Evolutionary conservation across 92 coral and sea anemone species (phyloP).

Genomic region (Siderastrea radians): DNA sequence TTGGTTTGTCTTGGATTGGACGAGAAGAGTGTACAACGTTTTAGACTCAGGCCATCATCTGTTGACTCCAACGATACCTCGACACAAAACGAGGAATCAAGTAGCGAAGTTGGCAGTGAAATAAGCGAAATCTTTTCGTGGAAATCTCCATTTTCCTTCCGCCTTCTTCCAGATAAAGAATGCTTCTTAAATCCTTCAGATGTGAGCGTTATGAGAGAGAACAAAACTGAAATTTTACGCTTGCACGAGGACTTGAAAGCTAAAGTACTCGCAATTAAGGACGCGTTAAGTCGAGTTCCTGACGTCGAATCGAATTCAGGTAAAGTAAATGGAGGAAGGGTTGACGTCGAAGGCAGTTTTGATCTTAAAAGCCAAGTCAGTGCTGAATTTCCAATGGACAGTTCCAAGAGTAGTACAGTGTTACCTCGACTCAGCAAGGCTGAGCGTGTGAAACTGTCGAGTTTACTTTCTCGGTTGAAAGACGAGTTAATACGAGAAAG

Average conservation of each 20-base stretch:
- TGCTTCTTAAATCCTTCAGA: conserved; percentile 89
- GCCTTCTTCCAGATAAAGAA: conserved; percentile 82
- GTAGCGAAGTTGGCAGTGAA: conserved; percentile 78
- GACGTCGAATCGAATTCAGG: conserved; percentile 7
- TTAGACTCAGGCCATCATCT: conserved; percentile 53
- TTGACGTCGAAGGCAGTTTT: conserved; percentile 25
- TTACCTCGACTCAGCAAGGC: conserved; percentile 67
- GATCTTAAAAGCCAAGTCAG: conserved; percentile 17
- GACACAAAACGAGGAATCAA: conserved; percentile 57
- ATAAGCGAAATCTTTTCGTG: conserved; percentile 69
- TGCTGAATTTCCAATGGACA: not conserved
- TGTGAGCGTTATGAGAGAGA: conserved; percentile 84
- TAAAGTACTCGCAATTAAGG: conserved; percentile 78
- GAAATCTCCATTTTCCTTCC: conserved; percentile 56
- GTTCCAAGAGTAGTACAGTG: conserved; percentile 8
- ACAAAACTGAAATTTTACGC: conserved; percentile 85
- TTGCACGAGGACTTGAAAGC: conserved; percentile 85
- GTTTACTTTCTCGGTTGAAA: conserved; percentile 61
- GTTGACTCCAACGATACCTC: conserved; percentile 74
- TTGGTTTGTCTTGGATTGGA: conserved; percentile 75
- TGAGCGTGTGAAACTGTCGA: conserved; percentile 72
- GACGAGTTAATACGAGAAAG: conserved; percentile 63
- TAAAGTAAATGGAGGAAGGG: conserved; percentile 33
- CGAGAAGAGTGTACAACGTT: conserved; percentile 45
- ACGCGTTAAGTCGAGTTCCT: conserved; percentile 60